A percentile compares a stretch with the other conserved stretches of the same genome.
These are phyloP conservation scores for Leptosomus discolor DNA, from an alignment of 2,113 vertebrate genomes.

Conservation along the genomic window DNA sequence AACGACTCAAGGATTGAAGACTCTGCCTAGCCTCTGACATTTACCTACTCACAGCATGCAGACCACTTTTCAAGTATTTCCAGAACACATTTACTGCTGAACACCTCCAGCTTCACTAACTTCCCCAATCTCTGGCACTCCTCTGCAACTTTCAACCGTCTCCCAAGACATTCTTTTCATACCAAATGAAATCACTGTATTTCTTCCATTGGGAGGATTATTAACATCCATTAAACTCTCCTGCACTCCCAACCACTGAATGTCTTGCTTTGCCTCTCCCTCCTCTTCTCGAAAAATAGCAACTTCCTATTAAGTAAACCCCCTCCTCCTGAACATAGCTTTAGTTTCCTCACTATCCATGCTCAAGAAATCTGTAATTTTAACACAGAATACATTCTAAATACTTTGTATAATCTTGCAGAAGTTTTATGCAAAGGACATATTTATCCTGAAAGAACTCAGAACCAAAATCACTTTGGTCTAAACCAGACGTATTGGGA, in stretches of 20 bases:
- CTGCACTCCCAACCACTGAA: not conserved
- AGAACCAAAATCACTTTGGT: not conserved
- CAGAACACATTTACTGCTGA: not conserved
- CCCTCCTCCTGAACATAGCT: not conserved
- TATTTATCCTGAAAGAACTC: not conserved
- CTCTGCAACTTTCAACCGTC: slow-evolving; percentile 15
- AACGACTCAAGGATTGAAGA: not conserved
- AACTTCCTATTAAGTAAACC: not conserved
- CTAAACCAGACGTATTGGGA: not conserved
- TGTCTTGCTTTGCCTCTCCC: not conserved
- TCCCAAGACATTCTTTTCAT: slow-evolving; percentile 60
- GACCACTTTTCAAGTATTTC: not conserved
- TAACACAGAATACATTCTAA: not conserved
- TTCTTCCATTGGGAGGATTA: slow-evolving; percentile 33
- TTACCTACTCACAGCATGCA: not conserved
- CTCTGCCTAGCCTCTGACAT: not conserved
- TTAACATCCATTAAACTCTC: not conserved
- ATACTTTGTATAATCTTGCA: not conserved
- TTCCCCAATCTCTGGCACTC: not conserved
- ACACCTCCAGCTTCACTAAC: not conserved
- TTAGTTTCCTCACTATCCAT: not conserved
- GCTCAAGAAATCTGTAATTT: not conserved
- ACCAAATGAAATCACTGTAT: slow-evolving; percentile 33
- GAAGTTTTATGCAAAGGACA: not conserved
- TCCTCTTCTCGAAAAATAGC: not conserved